Percentiles rank a stretch among this genome's conserved stretches.
phyloP scores from a whole-genome alignment of 2,888 invertebrate species.

The Diaphora mendica region DNA sequence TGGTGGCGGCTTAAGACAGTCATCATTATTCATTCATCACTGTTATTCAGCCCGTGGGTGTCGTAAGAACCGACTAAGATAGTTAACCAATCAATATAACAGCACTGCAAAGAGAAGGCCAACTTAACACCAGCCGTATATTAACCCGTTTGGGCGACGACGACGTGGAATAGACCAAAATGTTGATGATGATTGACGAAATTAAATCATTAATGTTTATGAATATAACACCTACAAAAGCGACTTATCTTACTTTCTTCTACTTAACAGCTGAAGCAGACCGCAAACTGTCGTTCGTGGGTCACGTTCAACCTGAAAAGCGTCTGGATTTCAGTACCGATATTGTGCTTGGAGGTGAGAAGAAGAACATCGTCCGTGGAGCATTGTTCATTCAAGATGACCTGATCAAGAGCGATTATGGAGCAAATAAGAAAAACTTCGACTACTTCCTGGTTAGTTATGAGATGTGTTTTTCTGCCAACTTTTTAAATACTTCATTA shows the following conservation, averaged over 20 bases:
- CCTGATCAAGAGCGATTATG: slow-evolving; percentile 88
- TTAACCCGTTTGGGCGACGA: no score
- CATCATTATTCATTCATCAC: no score
- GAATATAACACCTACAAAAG: neutral
- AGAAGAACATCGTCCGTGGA: slow-evolving; percentile 86
- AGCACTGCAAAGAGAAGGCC: no score
- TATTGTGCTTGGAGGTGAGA: slow-evolving; percentile 81
- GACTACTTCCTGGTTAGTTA: slow-evolving; percentile 84
- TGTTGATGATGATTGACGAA: no score
- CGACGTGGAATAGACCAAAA: no score
- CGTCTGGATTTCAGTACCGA: slow-evolving; percentile 87
- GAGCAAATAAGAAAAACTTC: slow-evolving; percentile 87
- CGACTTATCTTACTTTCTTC: neutral
- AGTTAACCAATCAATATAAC: no score
- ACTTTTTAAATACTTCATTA: neutral
- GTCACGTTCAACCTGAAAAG: slow-evolving; percentile 87
- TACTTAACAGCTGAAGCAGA: slow-evolving; percentile 60
- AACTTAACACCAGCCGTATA: no score
- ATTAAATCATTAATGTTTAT: no score
- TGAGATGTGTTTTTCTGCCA: neutral
- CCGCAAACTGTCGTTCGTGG: slow-evolving; percentile 84
- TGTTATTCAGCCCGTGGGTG: no score
- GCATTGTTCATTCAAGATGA: slow-evolving; percentile 88
- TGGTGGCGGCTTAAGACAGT: no score
- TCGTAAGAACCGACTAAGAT: no score